These are phyloP conservation scores for Cercopithecus mona DNA, from an alignment of 2,113 vertebrate genomes.

Conservation along the genomic window DNA sequence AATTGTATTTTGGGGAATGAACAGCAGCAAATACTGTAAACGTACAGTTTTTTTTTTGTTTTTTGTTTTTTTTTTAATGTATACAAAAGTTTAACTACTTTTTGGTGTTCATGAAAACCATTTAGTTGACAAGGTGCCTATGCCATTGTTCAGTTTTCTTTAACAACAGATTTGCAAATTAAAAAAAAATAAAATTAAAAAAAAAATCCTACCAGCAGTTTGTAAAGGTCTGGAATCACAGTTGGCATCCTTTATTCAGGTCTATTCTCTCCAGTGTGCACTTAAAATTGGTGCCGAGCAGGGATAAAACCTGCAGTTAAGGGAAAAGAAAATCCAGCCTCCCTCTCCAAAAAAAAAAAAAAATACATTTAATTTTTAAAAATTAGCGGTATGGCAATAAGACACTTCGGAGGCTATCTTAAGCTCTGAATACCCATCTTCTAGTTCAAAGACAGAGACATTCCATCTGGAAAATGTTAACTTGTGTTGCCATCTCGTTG, in stretches of 20 bases:
- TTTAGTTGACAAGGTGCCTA: constrained; percentile 81
- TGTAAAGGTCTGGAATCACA: constrained; percentile 77
- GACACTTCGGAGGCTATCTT: constrained; percentile 78
- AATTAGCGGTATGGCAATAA: constrained; percentile 77
- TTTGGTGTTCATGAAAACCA: constrained; percentile 72
- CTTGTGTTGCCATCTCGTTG: constrained; percentile 76
- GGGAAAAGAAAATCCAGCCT: neutral
- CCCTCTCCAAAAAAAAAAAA: neutral
- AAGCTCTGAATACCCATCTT: constrained; percentile 73
- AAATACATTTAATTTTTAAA: constrained; percentile 12
- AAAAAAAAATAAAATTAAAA: constrained; percentile 47
- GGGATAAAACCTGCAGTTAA: constrained; percentile 68
- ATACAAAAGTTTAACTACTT: constrained; percentile 67
- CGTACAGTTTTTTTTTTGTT: constrained; percentile 52
- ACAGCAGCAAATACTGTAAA: constrained; percentile 71
- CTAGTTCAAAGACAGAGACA: constrained; percentile 76
- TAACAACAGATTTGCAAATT: constrained; percentile 68
- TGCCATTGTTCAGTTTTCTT: constrained; percentile 77
- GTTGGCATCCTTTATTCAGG: constrained; percentile 74
- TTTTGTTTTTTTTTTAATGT: neutral
- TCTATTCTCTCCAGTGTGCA: constrained; percentile 78
- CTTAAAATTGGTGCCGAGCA: constrained; percentile 77
- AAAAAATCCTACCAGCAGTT: constrained; percentile 80
- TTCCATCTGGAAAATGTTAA: constrained; percentile 73
- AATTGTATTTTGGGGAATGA: constrained; percentile 60